These are phyloP conservation scores for Sciurus carolinensis DNA, from an alignment of 2,797 vertebrate species.

Conservation along the genomic window DNA sequence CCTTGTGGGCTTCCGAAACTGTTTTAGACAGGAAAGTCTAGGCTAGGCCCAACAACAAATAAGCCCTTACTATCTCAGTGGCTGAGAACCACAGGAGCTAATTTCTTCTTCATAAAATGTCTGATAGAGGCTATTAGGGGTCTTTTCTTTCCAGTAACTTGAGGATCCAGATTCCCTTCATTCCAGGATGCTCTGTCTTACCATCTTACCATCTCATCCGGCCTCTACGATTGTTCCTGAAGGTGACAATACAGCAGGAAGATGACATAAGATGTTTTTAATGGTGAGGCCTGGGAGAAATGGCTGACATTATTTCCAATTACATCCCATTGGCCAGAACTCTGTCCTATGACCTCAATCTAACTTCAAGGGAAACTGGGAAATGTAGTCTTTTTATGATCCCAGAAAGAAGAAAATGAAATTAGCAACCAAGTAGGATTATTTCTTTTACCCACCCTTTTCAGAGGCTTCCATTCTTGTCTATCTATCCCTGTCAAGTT, in stretches of 20 bases:
- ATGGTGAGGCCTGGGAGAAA: background rate
- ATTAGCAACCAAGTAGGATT: background rate
- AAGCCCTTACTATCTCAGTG: too few species aligned
- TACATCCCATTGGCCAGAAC: slow-evolving; percentile 31
- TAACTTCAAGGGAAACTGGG: slow-evolving; percentile 50
- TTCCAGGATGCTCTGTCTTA: background rate
- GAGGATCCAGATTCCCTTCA: background rate
- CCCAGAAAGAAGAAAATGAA: slow-evolving; percentile 44
- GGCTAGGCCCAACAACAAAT: too few species aligned
- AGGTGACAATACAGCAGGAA: background rate
- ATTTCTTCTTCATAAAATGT: too few species aligned
- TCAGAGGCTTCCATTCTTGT: background rate
- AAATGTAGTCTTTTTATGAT: slow-evolving; percentile 56
- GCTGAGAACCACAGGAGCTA: too few species aligned
- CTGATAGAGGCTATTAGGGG: too few species aligned
- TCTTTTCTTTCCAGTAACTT: background rate
- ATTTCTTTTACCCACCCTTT: slow-evolving; percentile 41
- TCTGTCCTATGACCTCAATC: slow-evolving; percentile 29
- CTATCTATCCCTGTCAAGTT: slow-evolving; percentile 50
- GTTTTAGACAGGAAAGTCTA: too few species aligned
- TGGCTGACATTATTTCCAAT: slow-evolving; percentile 35
- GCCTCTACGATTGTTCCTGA: background rate
- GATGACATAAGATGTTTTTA: slow-evolving; percentile 3
- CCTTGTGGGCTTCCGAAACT: too few species aligned
- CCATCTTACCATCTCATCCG: background rate